Evolutionary conservation across 2,888 invertebrate genomes (phyloP).

Genomic region (Plagodis pulveraria): DNA sequence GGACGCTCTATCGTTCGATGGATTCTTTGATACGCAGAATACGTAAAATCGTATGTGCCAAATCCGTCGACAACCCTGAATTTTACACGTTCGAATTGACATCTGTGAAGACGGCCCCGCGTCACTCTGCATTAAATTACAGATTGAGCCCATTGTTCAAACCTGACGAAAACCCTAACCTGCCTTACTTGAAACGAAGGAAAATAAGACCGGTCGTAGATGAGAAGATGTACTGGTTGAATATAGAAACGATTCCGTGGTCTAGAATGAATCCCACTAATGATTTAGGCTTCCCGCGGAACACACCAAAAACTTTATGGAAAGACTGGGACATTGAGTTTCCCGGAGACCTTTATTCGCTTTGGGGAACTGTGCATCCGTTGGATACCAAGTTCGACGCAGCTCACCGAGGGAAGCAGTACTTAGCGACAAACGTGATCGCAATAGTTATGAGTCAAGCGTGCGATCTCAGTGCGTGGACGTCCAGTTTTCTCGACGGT

Average conservation of each 20-base stretch:
- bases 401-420: constrained; percentile 86
- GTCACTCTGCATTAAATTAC: constrained; percentile 70
- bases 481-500: constrained; percentile 85
- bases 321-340: constrained; percentile 89
- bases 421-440: constrained; percentile 85
- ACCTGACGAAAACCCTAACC: constrained; percentile 70
- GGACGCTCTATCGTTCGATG: constrained; percentile 75
- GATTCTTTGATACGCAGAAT: constrained; percentile 64
- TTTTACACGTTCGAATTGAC: constrained; percentile 86
- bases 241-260: constrained; percentile 73
- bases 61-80: constrained; percentile 58
- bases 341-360: constrained; percentile 87
- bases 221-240: constrained; percentile 80
- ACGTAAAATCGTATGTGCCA: constrained; percentile 47
- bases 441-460: constrained; percentile 85
- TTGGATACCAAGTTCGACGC: constrained; percentile 82
- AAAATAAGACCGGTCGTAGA: constrained; percentile 63
- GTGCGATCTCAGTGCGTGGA: constrained; percentile 87
- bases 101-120: constrained; percentile 81
- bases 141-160: constrained; percentile 74
- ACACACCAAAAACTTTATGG: constrained; percentile 77
- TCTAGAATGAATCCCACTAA: constrained; percentile 66
- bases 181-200: constrained; percentile 63
- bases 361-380: constrained; percentile 88
- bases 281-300: constrained; percentile 66